These are phyloP conservation scores for Helobdella robusta DNA, from an alignment of 2,888 invertebrate species.

Conservation along the genomic window DNA sequence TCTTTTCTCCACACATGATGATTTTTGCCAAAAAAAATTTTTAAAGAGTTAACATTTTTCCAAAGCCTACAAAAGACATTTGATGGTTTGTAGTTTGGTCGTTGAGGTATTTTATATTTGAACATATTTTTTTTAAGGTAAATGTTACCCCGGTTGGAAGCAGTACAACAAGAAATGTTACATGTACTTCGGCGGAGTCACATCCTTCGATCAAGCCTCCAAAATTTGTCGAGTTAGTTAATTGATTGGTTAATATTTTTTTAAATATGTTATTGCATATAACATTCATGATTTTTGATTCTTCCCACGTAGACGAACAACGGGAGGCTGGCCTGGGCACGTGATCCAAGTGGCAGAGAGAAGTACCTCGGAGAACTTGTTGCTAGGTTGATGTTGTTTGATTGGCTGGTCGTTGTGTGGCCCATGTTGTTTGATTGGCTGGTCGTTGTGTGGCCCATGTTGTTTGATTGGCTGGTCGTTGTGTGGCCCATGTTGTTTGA, in stretches of 20 bases:
- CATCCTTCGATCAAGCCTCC: conserved; percentile 77
- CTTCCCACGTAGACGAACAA: conserved; percentile 36
- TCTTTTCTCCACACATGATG: too few relatives aligned
- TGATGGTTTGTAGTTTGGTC: too few relatives aligned
- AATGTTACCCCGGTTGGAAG: conserved; percentile 90
- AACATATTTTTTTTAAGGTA: conserved; percentile 58
- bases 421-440: too few relatives aligned
- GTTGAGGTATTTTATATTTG: not conserved
- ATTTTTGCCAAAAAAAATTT: too few relatives aligned
- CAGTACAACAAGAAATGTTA: conserved; percentile 69
- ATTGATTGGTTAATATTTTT: conserved; percentile 3
- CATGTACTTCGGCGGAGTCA: conserved; percentile 84
- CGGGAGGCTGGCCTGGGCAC: conserved; percentile 41
- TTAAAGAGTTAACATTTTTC: too few relatives aligned
- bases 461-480: too few relatives aligned
- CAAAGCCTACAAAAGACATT: too few relatives aligned
- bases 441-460: too few relatives aligned
- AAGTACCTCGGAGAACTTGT: conserved; percentile 42
- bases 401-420: too few relatives aligned
- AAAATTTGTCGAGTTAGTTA: conserved; percentile 31
- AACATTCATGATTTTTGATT: not conserved
- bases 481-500: too few relatives aligned
- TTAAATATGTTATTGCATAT: not conserved
- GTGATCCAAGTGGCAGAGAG: conserved; percentile 34
- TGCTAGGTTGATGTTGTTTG: too few relatives aligned